A percentile compares a stretch with the other conserved stretches of the same genome.
Conservation (phyloP, 2,113 vertebrate genomes). For the Poeciliopsis retropinna region DNA sequence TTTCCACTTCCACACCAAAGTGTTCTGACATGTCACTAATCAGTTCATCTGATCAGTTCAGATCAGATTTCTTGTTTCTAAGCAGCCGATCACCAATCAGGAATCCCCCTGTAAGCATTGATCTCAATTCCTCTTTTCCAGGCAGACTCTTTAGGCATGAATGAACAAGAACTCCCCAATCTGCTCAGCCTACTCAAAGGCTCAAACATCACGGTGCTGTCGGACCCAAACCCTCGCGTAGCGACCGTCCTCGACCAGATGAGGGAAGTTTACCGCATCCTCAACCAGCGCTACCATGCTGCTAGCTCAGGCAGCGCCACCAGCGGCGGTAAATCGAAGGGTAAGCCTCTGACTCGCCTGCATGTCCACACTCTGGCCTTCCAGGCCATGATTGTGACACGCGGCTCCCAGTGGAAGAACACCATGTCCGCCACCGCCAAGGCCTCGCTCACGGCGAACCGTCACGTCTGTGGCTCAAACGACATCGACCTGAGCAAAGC, state of each 20-base stretch:
- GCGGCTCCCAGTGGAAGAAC: conserved; percentile 84
- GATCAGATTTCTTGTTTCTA: too few species aligned
- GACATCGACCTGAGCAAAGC: conserved; percentile 85
- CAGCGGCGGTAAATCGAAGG: background rate
- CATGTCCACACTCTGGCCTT: conserved; percentile 87
- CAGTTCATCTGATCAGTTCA: too few species aligned
- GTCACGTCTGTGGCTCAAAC: conserved; percentile 85
- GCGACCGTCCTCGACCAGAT: conserved; percentile 87
- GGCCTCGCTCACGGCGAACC: conserved; percentile 85
- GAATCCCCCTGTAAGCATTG: too few species aligned
- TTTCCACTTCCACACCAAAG: background rate
- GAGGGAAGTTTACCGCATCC: conserved; percentile 82
- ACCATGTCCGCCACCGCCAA: conserved; percentile 87
- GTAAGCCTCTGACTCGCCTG: conserved; percentile 78
- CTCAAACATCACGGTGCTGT: conserved; percentile 81
- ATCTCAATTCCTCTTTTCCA: conserved; percentile 43
- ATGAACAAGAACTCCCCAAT: conserved; percentile 87
- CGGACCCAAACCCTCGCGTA: conserved; percentile 85
- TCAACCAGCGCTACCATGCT: conserved; percentile 72
- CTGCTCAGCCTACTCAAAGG: conserved; percentile 83
- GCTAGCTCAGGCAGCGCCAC: background rate
- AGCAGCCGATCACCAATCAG: too few species aligned
- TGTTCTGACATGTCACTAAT: too few species aligned
- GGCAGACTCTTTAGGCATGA: conserved; percentile 86
- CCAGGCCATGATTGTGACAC: conserved; percentile 84